phyloP scores from a whole-genome alignment of 2,888 invertebrate genomes.

The Isotomurus palustris region DNA sequence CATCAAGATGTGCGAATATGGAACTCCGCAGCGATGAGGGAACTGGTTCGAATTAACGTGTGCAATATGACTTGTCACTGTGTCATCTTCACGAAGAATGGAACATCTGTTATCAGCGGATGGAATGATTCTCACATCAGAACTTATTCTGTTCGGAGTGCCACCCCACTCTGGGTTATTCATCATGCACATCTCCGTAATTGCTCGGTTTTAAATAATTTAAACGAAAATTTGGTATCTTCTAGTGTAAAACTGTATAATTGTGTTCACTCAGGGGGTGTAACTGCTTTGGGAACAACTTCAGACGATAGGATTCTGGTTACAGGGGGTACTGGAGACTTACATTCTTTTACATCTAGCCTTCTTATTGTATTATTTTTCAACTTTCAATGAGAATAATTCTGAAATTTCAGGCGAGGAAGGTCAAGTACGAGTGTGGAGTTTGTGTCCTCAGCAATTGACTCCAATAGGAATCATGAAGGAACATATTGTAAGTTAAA shows the following conservation, averaged over 20 bases:
- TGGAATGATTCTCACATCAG: conserved; percentile 53
- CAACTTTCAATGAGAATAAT: too few species aligned
- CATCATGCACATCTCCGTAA: conserved; percentile 71
- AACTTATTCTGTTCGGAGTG: conserved; percentile 76
- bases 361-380: background rate
- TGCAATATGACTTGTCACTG: conserved; percentile 82
- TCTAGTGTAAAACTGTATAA: too few species aligned
- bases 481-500: conserved; percentile 65
- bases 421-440: conserved; percentile 64
- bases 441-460: conserved; percentile 63
- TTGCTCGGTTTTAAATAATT: background rate
- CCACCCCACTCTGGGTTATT: conserved; percentile 74
- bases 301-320: conserved; percentile 66
- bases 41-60: conserved; percentile 75
- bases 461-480: conserved; percentile 70
- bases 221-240: background rate
- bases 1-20: conserved; percentile 81
- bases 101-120: conserved; percentile 71
- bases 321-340: conserved; percentile 64
- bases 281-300: conserved; percentile 74
- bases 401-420: conserved; percentile 32
- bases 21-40: conserved; percentile 69
- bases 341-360: background rate
- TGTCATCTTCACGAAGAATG: conserved; percentile 71
- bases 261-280: conserved; percentile 59